Evolutionary conservation across 2,888 invertebrate species (phyloP), one percentile per base, ranked within the genome.

Genomic region (Cheilosia urbana): DNA sequence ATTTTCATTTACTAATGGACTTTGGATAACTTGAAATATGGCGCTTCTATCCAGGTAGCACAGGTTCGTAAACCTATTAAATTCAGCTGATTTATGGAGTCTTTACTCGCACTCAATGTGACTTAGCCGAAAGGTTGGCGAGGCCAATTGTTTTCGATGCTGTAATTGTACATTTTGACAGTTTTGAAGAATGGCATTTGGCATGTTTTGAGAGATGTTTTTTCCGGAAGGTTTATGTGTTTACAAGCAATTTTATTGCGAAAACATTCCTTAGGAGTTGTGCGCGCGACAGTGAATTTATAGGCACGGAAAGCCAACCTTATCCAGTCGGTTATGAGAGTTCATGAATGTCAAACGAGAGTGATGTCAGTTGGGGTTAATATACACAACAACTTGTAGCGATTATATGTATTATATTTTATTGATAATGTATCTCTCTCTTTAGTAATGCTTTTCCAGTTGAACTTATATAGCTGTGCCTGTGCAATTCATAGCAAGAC

Each of bases 321-420:
- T 34, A 37, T 9, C n/a, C 15, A 47, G 15, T 34, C 19, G 6
- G 34, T 58, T 34, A 9, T 37, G 24, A 37, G 49, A 69, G 69
- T 57, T 71, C 49, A 71, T 71, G 40, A 72, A 72, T 72, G 71
- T 72, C 58, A 49, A 65, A 51, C n/a, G 21, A 63, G 37, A 63
- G 17, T 63, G 45, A 47, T 42, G 60, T 40, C 45, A 47, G 7
- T 27, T 19, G 9, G 6, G 6, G 19, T 47, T 4, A 42, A 60
- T 63, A 98, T 42, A 57, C 30, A 30, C 2, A 2, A 2, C 30
- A 30, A 2, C 9, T 30, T 30, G 9, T 30, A 30, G 7, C 7
- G 30, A 30, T 30, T 30, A 2, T 2, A 30, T 0, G 27, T 27
- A 27, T 27, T 7, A 27, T 27, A 27, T 27, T 27, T 27, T 6